Base-by-base conservation (phyloP, 30 jellyfish, hydroid and myxozoan species). In the Clytia hemisphaerica region DNA sequence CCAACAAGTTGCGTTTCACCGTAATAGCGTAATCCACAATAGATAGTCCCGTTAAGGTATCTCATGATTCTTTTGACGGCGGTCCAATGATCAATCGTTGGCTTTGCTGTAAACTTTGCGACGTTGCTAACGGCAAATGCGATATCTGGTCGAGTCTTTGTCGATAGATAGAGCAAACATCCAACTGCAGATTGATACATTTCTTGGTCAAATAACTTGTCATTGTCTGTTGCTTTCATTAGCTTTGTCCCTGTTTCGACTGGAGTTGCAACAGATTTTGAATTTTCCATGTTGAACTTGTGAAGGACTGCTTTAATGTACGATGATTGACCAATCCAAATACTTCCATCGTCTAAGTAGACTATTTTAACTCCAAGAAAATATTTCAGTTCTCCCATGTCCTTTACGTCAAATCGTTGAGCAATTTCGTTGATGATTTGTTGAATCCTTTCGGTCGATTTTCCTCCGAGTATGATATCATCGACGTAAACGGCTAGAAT, bases 41-140 rank as follows among this genome's bases (percentile, higher is more conserved):
- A 24, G 18, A 29, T 2, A 6, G 83, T 77, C 7, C 82, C 83
- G 1, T 58, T 40, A 16, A 67, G 47, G 45, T 71, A 80, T 71
- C 93, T 71, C 62, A 82, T 5, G 35, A 82, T 55, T 37, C 90
- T 21, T 37, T 82, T 82, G 32, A 82, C 91, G 9, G 68, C 90
- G 1, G 24, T 34, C 83, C 91, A 72, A 72, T 82, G 94, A 31
- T 50, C 37, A 37, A 55, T 36, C 2, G 75, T 3, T 50, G 84
- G 89, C 9, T 50, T 60, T 2, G 68, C 4, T 0, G 46, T 0
- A 57, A 1, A 80, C 22, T 60, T 27, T 5, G 93, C 81, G 12
- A 73, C 60, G 29, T 27, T 72, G 1, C 80, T 45, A 9, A 73
- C 92, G 1, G 84, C 91, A 2, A 4, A 36, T 2, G 86, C 77